Evolutionary conservation across 2,797 vertebrate genomes (phyloP).

Genomic region (Moxostoma hubbsi): DNA sequence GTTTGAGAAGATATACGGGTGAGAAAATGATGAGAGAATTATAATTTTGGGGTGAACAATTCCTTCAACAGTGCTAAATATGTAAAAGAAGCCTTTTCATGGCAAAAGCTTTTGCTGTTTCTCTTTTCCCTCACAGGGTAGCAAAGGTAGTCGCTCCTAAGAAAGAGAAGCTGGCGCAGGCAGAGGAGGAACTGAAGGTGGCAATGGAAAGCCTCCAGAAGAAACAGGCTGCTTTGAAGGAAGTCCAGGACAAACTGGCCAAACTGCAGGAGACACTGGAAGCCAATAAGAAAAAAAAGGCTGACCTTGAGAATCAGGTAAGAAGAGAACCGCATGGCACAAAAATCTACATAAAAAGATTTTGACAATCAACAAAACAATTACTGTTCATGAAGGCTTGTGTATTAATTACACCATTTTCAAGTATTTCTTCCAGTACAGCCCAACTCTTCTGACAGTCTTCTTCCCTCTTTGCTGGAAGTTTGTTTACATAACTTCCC

Average conservation of each 20-base stretch:
- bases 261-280: constrained; percentile 82
- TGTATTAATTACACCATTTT: constrained; percentile 9
- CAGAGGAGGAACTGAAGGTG: constrained; percentile 81
- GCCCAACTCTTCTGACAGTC: constrained; percentile 15
- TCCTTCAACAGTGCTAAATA: background rate
- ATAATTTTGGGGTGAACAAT: too few species aligned
- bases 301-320: constrained; percentile 88
- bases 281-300: constrained; percentile 86
- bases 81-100: background rate
- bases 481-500: constrained; percentile 50
- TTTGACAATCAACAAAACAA: background rate
- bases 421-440: background rate
- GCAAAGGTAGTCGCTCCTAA: constrained; percentile 90
- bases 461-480: constrained; percentile 25
- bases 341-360: background rate
- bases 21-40: too few species aligned
- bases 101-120: background rate
- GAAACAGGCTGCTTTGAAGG: constrained; percentile 84
- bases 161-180: constrained; percentile 83
- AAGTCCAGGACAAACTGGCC: constrained; percentile 86
- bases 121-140: constrained; percentile 73
- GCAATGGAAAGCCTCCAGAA: constrained; percentile 83
- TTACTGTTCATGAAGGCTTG: background rate
- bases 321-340: background rate
- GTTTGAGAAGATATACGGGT: too few species aligned